Evolutionary conservation across 92 coral and sea anemone species (phyloP).

Genomic region (Phymanthus crucifer): DNA sequence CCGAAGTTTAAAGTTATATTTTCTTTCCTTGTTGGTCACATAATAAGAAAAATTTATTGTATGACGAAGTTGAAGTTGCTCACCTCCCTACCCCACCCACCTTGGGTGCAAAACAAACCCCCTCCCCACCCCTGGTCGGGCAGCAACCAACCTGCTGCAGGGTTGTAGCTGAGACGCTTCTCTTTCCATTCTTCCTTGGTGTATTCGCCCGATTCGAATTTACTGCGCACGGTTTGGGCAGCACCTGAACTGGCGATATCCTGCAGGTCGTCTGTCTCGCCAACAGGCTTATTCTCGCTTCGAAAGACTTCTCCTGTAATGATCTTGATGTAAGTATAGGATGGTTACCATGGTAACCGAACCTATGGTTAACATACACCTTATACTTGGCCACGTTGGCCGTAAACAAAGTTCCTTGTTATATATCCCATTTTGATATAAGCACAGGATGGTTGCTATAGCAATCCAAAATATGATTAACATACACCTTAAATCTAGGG

Average conservation of each 20-base stretch:
- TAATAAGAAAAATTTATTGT: too few relatives aligned
- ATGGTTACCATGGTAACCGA: neutral
- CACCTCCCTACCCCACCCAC: neutral
- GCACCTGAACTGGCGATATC: conserved; percentile 66
- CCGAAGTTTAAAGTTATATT: too few relatives aligned
- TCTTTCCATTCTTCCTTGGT: conserved; percentile 55
- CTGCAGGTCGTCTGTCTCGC: conserved; percentile 51
- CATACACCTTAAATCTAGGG: too few relatives aligned
- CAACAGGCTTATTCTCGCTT: conserved; percentile 41
- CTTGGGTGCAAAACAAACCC: neutral
- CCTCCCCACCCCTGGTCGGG: conserved; percentile 9
- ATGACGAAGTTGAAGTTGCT: too few relatives aligned
- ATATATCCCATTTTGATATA: neutral
- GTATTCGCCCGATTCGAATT: conserved; percentile 49
- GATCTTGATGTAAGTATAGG: conserved; percentile 11
- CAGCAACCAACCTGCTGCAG: conserved; percentile 69
- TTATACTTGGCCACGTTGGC: neutral
- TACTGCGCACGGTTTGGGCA: conserved; percentile 58
- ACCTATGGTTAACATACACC: neutral
- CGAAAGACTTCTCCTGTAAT: conserved; percentile 44
- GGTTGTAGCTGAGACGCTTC: conserved; percentile 79
- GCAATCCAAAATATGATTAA: too few relatives aligned
- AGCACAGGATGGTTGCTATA: neutral
- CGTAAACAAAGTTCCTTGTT: neutral
- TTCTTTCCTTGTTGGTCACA: too few relatives aligned